phyloP scores from a whole-genome alignment of 1,140 invertebrate genomes.

The Probaryconus sp. region DNA sequence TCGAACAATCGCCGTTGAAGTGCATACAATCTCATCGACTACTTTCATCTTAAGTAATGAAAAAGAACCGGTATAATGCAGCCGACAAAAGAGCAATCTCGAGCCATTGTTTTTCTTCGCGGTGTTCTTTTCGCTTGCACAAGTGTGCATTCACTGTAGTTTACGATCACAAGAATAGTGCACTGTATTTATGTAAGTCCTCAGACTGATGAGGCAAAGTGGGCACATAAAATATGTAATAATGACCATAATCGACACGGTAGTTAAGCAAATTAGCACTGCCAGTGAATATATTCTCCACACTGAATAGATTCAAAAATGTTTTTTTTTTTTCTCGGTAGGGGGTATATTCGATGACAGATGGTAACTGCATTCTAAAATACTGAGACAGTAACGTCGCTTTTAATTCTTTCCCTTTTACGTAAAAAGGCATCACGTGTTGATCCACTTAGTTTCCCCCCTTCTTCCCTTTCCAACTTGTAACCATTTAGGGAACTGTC shows the following conservation, averaged over 20 bases:
- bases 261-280: conserved; percentile 71
- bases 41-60: conserved; percentile 16
- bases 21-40: conserved; percentile 7
- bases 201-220: conserved; percentile 40
- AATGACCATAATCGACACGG: conserved; percentile 60
- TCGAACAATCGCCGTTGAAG: not conserved
- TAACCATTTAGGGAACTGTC: no score
- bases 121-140: conserved; percentile 32
- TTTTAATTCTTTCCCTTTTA: no score
- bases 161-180: conserved; percentile 27
- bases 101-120: conserved; percentile 53
- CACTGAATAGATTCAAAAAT: conserved; percentile 53
- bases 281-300: conserved; percentile 72
- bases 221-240: conserved; percentile 46
- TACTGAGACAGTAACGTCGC: conserved; percentile 11
- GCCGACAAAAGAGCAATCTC: conserved; percentile 49
- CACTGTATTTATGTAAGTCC: conserved; percentile 23
- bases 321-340: conserved; percentile 49
- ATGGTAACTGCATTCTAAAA: conserved; percentile 56
- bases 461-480: no score
- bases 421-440: no score
- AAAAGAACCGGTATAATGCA: conserved; percentile 31
- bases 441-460: no score
- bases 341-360: conserved; percentile 70
- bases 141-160: conserved; percentile 26